Evolutionary conservation across 2,113 vertebrate genomes (phyloP).

Genomic region (Phycodurus eques): DNA sequence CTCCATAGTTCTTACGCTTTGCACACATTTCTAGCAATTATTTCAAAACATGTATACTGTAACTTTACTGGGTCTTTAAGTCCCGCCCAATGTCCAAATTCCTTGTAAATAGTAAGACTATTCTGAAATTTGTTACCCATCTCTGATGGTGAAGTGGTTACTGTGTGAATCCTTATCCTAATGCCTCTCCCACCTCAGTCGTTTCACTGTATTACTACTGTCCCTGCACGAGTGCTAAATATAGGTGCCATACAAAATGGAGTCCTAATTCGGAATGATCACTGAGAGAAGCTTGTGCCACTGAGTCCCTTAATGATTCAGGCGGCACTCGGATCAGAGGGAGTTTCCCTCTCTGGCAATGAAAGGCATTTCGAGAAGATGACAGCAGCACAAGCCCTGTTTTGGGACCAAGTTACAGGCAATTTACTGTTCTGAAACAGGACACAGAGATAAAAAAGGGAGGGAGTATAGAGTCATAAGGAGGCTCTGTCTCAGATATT

Average conservation of each 20-base stretch:
- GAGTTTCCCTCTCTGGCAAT: conserved; percentile 11
- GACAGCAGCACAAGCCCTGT: conserved; percentile 42
- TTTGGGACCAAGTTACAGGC: conserved; percentile 33
- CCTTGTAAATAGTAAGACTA: conserved; percentile 48
- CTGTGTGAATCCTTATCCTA: conserved; percentile 38
- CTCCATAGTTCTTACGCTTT: too few relatives aligned
- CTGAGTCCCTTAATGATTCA: conserved; percentile 59
- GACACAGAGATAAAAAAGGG: neutral
- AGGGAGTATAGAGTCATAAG: neutral
- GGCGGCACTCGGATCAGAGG: conserved; percentile 42
- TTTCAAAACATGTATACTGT: too few relatives aligned
- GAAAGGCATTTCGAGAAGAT: conserved; percentile 49
- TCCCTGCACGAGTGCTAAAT: conserved; percentile 30
- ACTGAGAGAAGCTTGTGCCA: conserved; percentile 57
- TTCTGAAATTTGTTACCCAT: conserved; percentile 31
- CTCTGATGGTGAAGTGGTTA: conserved; percentile 36
- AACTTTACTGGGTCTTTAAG: too few relatives aligned
- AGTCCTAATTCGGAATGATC: conserved; percentile 69
- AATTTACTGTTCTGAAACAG: conserved; percentile 19
- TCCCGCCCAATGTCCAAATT: conserved; percentile 23
- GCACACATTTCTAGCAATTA: too few relatives aligned
- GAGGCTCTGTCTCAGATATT: neutral
- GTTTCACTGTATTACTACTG: conserved; percentile 35
- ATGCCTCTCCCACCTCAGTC: conserved; percentile 42
- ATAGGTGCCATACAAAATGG: conserved; percentile 48